Evolutionary conservation across 2,113 vertebrate genomes (phyloP), one percentile per base, ranked within the genome.

Genomic region (Balaeniceps rex): DNA sequence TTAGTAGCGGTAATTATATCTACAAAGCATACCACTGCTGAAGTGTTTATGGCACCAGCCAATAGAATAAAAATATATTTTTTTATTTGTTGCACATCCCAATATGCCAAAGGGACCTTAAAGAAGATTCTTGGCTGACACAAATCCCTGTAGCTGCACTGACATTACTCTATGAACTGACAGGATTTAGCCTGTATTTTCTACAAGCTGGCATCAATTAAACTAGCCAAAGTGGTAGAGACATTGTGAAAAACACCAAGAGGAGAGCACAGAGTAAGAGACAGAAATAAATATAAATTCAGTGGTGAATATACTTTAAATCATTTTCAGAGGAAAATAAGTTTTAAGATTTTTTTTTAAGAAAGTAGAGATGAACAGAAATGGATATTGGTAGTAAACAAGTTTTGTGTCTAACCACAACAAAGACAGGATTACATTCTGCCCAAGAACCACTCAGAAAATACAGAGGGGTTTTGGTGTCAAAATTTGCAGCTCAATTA

Each of bases 141-240:
- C 87, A 96, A 94, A 93, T 87, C 87, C 54, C 81, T 79, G 46
- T 85, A 58, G 84, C 63, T 93, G 47, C 54, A 65, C 25, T 90
- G 89, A 87, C 77, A 80, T 83, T 85, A 87, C 63, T 74, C 36
- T 65, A 77, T 8, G 52, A 97, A 64, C 84, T 63, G 49, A 85
- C 77, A 95, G 87, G 81, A 93, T 89, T 97, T 89, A 89, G 83
- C 54, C 88, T 69, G 44, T 18, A 55, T 95, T 94, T 94, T 94
- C 93, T 94, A 47, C 89, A 85, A 94, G 87, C 89, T 95, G 83
- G 82, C 93, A 85, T n/a, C 0, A 1, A 97, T 95, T 89, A 95
- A 94, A 93, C 58, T 46, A 70, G 55, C 46, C 68, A 55, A 75
- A 91, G 61, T 64, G 60, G 55, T 57, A 61, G 21, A 84, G 46